Base-by-base conservation (phyloP, 2,797 vertebrate genomes). In the Coregonus ussuriensis region DNA sequence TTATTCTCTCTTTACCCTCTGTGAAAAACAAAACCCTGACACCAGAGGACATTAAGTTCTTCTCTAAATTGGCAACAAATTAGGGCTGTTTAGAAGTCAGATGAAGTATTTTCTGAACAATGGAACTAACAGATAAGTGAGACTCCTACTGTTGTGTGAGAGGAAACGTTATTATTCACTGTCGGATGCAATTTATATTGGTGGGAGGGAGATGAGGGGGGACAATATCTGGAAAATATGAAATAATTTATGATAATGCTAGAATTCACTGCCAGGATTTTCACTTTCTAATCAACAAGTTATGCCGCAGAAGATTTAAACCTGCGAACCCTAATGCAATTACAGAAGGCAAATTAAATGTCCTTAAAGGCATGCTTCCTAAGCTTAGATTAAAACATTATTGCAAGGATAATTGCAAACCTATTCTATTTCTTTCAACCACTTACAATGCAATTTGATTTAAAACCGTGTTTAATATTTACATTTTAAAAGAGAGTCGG, bases 181-280 rank as follows among this genome's bases (percentile, higher is more conserved):
- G 85, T 92, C 89, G 90, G 79, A 85, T 88, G 88, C 88, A 82
- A 92, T 93, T 93, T 93, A 88, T 92, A 92, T 90, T 91, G 88
- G 93, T 91, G 91, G 72, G 77, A 80, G 81, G 79, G 80, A 77
- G 82, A 31, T 80, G 82, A 25, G 25, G 31, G 31, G 81, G 80
- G 65, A 91, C 89, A 81, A 75, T 68, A 77, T 79, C 77, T 68
- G 75, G 47, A 84, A 83, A 83, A 67, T 86, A 79, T 77, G 82
- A 79, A 81, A 83, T 85, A 79, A 82, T 83, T 87, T 76, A 80
- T 88, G 78, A 87, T 79, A 83, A 86, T 75, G 41, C 53, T 9
- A 82, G 52, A 87, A 89, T 81, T 71, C 88, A 80, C 63, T 74
- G 75, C 79, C 78, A 73, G 70, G 63, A 88, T 87, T 82, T 82